Base-by-base conservation (phyloP, 2,888 invertebrate species). In the Temnothorax ravouxi region DNA sequence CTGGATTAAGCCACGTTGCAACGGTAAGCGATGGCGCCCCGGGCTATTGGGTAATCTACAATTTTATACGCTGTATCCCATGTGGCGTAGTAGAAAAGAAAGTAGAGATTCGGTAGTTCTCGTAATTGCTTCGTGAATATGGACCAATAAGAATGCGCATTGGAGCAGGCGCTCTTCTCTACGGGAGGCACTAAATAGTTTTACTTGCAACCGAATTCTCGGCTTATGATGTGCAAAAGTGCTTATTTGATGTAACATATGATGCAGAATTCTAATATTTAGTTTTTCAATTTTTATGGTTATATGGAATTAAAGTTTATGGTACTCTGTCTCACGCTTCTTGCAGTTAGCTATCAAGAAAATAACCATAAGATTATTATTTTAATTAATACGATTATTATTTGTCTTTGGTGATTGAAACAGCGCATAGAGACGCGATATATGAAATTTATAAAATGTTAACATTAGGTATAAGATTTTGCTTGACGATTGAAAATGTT, bases 11-110 rank as follows among this genome's bases (percentile, higher is more conserved):
- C 89, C 77, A 77, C 81, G 87, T 81, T 87, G 87, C 89, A 59
- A 72, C 75, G 83, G 86, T 87, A 90, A 90, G 87, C 86, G 89
- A 90, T 88, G 89, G 88, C 84, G 91, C 90, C 87, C 67, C 81
- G 79, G 89, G 90, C 90, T 89, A 91, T 89, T 89, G 88, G 90
- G 84, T 90, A 90, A 90, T 90, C 90, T 90, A 86, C 89, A 91
- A 90, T 90, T 90, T 90, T 89, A 90, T 86, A 87, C 83, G 84
- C 75, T 75, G 83, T 82, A 77, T 87, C 71, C 87, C 79, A 83
- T 71, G 87, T 72, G 83, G 81, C 50, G 47, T 67, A 76, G 84
- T 64, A 67, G 83, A 83, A 84, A 90, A 88, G 89, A 89, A 90
- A 84, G 81, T 64, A 69, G 83, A 90, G 89, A 89, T 89, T 90